These are phyloP conservation scores for Simalia tracyae DNA, from an alignment of 2,797 vertebrate genomes.

Conservation along the genomic window DNA sequence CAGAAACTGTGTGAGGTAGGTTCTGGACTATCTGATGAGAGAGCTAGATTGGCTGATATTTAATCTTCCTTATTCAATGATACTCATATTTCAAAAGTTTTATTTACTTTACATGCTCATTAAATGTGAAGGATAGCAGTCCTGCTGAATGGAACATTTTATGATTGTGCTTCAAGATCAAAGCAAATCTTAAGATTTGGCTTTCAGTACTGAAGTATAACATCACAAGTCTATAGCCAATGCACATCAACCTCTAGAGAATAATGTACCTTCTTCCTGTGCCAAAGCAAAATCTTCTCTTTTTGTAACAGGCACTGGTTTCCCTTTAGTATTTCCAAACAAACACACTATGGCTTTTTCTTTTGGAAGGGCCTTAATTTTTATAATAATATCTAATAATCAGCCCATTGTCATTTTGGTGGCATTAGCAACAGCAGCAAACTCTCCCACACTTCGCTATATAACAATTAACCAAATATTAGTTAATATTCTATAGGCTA, in stretches of 20 bases:
- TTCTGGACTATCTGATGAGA: constrained; percentile 31
- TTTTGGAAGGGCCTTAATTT: constrained; percentile 28
- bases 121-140: constrained; percentile 42
- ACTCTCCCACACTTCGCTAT: not conserved
- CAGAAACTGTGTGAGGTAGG: constrained; percentile 91
- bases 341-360: not conserved
- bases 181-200: constrained; percentile 31
- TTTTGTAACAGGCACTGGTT: constrained; percentile 1
- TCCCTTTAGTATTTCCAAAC: constrained; percentile 21
- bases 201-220: not conserved
- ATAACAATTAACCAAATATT: not conserved
- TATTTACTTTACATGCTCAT: constrained; percentile 44
- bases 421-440: not conserved
- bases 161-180: constrained; percentile 41
- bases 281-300: constrained; percentile 39
- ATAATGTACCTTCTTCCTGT: constrained; percentile 1
- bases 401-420: not conserved
- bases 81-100: constrained; percentile 52
- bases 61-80: constrained; percentile 43
- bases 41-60: constrained; percentile 42
- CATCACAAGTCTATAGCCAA: not conserved
- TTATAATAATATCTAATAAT: constrained; percentile 26
- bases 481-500: not conserved
- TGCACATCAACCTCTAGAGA: not conserved
- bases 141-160: constrained; percentile 22